Conservation (phyloP, 1,140 invertebrate species). For the Meloidogyne chitwoodi region DNA sequence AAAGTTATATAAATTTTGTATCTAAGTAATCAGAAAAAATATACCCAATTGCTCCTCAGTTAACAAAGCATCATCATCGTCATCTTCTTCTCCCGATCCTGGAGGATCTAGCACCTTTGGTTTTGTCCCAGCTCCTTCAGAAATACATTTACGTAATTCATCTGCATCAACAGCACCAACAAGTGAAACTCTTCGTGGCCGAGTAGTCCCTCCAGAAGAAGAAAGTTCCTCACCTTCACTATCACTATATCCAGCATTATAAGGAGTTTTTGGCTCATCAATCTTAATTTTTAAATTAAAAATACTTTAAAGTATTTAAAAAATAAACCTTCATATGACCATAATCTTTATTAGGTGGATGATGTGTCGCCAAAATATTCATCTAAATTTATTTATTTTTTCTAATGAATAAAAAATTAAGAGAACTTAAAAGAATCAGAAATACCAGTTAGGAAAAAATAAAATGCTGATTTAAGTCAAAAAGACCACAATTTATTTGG, state of each 20-base stretch:
- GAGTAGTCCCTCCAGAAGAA: constrained; percentile 57
- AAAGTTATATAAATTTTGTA: background rate
- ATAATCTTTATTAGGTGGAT: constrained; percentile 96
- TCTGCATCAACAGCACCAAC: constrained; percentile 56
- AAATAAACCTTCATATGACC: constrained; percentile 88
- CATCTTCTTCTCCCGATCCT: constrained; percentile 30
- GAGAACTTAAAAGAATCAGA: no score
- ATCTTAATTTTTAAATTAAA: constrained; percentile 39
- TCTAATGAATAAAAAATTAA: no score
- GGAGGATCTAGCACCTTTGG: constrained; percentile 23
- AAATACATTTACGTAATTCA: constrained; percentile 40
- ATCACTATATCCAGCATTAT: constrained; percentile 68
- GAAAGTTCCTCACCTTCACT: constrained; percentile 68
- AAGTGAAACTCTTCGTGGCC: constrained; percentile 54
- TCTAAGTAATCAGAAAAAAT: background rate
- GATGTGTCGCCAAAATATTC: constrained; percentile 95
- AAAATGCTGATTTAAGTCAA: no score
- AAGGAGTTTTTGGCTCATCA: constrained; percentile 82
- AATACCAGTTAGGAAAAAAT: no score
- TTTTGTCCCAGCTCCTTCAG: constrained; percentile 18
- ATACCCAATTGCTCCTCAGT: constrained; percentile 31
- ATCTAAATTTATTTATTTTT: constrained; percentile 72
- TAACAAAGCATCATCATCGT: constrained; percentile 31
- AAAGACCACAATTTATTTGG: no score
- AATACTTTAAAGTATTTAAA: background rate